Conservation (phyloP, 1,140 invertebrate genomes). For the Luehdorfia chinensis region DNA sequence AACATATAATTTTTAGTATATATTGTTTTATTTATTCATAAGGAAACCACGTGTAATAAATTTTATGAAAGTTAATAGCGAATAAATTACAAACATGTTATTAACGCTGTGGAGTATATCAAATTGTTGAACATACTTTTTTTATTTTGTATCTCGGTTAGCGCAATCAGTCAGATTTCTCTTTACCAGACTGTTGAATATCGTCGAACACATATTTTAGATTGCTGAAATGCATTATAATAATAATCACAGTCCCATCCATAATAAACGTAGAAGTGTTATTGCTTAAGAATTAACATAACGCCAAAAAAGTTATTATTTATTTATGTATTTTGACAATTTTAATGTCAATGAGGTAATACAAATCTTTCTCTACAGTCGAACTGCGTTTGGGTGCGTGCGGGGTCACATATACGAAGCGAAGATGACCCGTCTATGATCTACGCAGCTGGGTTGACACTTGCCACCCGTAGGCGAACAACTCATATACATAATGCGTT, state of each 20-base stretch:
- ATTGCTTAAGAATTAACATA: too few relatives aligned
- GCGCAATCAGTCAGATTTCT: constrained; percentile 4
- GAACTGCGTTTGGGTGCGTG: constrained; percentile 21
- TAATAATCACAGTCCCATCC: too few relatives aligned
- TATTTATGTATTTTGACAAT: too few relatives aligned
- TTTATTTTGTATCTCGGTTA: constrained; percentile 3
- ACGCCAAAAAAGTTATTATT: too few relatives aligned
- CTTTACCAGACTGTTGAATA: not conserved
- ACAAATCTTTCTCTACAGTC: too few relatives aligned
- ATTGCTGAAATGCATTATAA: too few relatives aligned
- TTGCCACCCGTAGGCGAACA: constrained; percentile 29
- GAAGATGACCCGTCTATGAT: constrained; percentile 22
- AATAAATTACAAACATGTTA: constrained; percentile 5
- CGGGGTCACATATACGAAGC: constrained; percentile 21
- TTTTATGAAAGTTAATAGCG: not conserved
- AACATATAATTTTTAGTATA: too few relatives aligned
- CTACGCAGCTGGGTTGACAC: constrained; percentile 38
- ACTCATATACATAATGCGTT: constrained; percentile 17
- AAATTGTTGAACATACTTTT: constrained; percentile 6
- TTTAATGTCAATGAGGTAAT: too few relatives aligned
- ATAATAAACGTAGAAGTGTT: too few relatives aligned
- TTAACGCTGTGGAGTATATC: constrained; percentile 3
- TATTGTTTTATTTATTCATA: too few relatives aligned
- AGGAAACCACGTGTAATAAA: too few relatives aligned
- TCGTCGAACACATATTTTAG: too few relatives aligned